Evolutionary conservation across 2,797 vertebrate species (phyloP).

Genomic region (Urophycis tenuis): DNA sequence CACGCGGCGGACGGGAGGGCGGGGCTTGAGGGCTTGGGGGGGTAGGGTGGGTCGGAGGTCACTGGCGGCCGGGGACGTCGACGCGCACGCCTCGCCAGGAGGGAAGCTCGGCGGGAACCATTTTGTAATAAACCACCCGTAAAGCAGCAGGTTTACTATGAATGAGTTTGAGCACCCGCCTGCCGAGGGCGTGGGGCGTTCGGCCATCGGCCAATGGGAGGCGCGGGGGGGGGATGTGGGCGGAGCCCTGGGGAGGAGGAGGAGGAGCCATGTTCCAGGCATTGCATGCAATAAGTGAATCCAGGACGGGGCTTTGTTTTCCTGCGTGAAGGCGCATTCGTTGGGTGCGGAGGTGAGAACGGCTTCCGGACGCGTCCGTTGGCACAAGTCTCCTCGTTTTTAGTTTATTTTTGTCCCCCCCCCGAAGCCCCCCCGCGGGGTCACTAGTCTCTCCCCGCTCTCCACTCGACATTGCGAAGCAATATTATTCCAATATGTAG

Average conservation of each 20-base stretch:
- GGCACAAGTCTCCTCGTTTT: conserved; percentile 14
- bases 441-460: conserved; percentile 49
- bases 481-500: conserved; percentile 63
- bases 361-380: not conserved
- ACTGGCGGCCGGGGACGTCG: conserved; percentile 16
- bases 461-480: conserved; percentile 63
- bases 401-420: too few species aligned
- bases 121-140: conserved; percentile 81
- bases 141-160: conserved; percentile 81
- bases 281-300: conserved; percentile 56
- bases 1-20: not conserved
- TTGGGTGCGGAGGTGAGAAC: conserved; percentile 21
- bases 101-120: conserved; percentile 61
- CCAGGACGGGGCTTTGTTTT: conserved; percentile 22
- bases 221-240: not conserved
- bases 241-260: not conserved
- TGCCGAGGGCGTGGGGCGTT: conserved; percentile 65
- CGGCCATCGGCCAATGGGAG: conserved; percentile 25
- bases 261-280: conserved; percentile 46
- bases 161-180: conserved; percentile 76
- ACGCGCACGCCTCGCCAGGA: conserved; percentile 65
- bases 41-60: conserved; percentile 10
- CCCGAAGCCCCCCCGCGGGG: conserved; percentile 19
- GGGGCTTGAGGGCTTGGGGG: too few species aligned
- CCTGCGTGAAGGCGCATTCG: conserved; percentile 48